Base-by-base conservation (phyloP, 2,888 invertebrate genomes). In the Sinotaia quadrata region DNA sequence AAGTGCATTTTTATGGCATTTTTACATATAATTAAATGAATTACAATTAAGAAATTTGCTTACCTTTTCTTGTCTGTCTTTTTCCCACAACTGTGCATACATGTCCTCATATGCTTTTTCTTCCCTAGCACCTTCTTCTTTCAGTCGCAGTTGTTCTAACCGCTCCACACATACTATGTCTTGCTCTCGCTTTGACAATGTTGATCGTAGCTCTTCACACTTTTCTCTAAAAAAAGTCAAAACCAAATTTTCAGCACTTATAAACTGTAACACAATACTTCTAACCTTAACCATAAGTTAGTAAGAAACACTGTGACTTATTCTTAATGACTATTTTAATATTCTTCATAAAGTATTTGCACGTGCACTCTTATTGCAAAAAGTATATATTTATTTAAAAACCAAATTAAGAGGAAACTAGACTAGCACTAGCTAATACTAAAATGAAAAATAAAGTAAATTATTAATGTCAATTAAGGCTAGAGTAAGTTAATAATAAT, bases 171-270 rank as follows among this genome's bases (percentile, higher is more conserved):
- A 84, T 31, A 88, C 83, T 54, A 84, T 81, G 68, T 86, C 85
- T 56, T 84, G 84, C 37, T 85, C 82, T 21, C 84, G 79, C 71
- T 87, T 87, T n/a, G 85, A 84, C 52, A 85, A 62, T 27, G 85
- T 86, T 2, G 84, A 81, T 36, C 88, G 60, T 47, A 88, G 75
- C 69, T 88, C 87, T 70, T 87, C 88, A 76, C 87, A 87, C 70
- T 88, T 84, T 60, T 82, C 79, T 68, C 87, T 87, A 73, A 1
- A 72, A 56, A 66, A 52, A 54, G 54, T 27, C n/a, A n/a, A n/a
- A n/a, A n/a, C n/a, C n/a, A n/a, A n/a, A n/a, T n/a, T n/a, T n/a
- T n/a, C n/a, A n/a, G n/a, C n/a, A n/a, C 21, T 8, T n/a, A 27
- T 29, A 7, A 27, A 56, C 27, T 27, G 18, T 56, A 12, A 49